Base-by-base conservation (phyloP, 2,888 invertebrate species). In the Plebejus anna region DNA sequence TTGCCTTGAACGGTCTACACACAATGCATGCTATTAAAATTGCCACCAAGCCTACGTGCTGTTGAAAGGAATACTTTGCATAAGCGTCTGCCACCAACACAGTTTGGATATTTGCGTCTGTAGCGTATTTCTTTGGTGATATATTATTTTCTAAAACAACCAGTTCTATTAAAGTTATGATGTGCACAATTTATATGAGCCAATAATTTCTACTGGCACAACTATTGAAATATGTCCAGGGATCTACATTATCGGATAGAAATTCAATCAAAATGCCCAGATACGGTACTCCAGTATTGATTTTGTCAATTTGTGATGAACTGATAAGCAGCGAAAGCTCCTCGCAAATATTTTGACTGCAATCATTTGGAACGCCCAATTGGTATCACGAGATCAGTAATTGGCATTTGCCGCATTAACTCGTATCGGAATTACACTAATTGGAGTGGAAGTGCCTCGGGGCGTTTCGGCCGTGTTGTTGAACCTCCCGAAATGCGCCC, bases 1-100 rank as follows among this genome's bases (percentile, higher is more conserved):
- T 61, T 66, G 16, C 66, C 66, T 36, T 66, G 61, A 61, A 66
- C 32, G 16, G 4, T 5, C 61, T 66, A 66, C 36, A 6, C 66
- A 32, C 32, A 13, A 66, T 32, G 22, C 22, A 59, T 59, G 7
- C n/a, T 59, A 59, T 59, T 59, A 59, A 59, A 1, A 66, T 13
- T 66, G 11, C 11, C 11, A 61, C 32, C 61, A 36, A 66, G 66
- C 32, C 66, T 66, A 66, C 66, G 66, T 66, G 66, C 66, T 16
- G 66, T 66, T 66, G 36, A 66, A 66, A 16, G 36, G 32, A 13
- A 66, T 66, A 66, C 66, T 66, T 66, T 66, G 36, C 32, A 66
- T 66, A 66, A 36, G 9, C 66, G 5, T 4, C 66, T 66, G 32
- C 16, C 66, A 66, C 66, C 36, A 32, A 66, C 66, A 66, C 66